These are phyloP conservation scores for Cervus canadensis DNA, from an alignment of 2,113 vertebrate species.

Conservation along the genomic window DNA sequence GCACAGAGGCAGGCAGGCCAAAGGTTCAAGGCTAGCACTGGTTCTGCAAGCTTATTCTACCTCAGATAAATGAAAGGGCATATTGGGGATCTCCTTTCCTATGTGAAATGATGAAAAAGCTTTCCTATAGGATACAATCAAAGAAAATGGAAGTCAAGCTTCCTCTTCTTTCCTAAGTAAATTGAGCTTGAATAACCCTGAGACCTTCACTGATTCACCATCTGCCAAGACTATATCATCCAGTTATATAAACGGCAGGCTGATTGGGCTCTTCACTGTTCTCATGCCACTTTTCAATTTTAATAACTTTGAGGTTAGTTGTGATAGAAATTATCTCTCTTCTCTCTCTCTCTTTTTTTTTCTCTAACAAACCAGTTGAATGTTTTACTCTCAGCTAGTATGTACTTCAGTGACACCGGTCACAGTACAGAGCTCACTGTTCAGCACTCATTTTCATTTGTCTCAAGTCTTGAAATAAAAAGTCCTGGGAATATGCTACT, in stretches of 20 bases:
- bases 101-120: not conserved
- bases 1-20: not conserved
- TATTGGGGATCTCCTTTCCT: not conserved
- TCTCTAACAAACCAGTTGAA: not conserved
- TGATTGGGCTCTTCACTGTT: not conserved
- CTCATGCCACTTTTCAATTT: not conserved
- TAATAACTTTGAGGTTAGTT: not conserved
- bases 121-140: not conserved
- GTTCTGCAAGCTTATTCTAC: not conserved
- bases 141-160: not conserved
- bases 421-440: not conserved
- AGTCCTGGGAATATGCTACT: not conserved
- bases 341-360: not conserved
- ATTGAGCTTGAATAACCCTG: not conserved
- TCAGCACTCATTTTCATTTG: not conserved
- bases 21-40: not conserved
- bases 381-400: not conserved
- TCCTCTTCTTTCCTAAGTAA: slow-evolving; percentile 25
- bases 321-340: not conserved
- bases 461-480: not conserved
- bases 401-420: not conserved
- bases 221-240: not conserved
- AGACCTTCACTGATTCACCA: not conserved
- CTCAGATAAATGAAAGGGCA: not conserved
- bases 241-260: not conserved